Base-by-base conservation (phyloP, 2,888 invertebrate species). In the Strigamia crassipes region DNA sequence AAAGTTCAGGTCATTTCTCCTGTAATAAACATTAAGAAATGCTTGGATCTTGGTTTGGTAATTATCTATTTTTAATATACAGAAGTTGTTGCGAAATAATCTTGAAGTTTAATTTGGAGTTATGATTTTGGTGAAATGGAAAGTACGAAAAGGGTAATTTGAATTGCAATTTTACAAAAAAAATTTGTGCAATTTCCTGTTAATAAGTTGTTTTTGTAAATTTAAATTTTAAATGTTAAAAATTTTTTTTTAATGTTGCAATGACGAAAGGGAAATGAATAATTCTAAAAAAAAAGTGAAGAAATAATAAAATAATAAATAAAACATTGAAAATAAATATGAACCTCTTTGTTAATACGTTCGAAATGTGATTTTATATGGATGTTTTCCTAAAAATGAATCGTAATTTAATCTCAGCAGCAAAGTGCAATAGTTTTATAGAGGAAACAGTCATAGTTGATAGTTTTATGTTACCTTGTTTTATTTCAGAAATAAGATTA, bases 1-100 rank as follows among this genome's bases (percentile, higher is more conserved):
- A 34, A 77, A 77, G 38, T 77, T 31, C 38, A 77, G 77, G 77
- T 38, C 77, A 77, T 77, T 77, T 77, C 77, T 77, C 77, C 15
- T 77, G 77, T 38, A 15, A 23, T 23, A 9, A 38, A 77, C 77
- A 15, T 77, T 77, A 34, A 23, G 38, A 77, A 51, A 51, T 51
- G 51, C 18, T n/a, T 18, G n/a, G 51, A 51, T 51, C 51, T 51
- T n/a, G 51, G 1, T 51, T 51, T n/a, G 51, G 51, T 51, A 51
- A 51, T 51, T 51, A 51, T n/a, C 51, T 51, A 51, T 51, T 51
- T 51, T 51, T 51, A 51, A 51, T 51, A 51, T 51, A 51, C n/a
- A 3, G 6, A 51, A 51, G 13, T 42, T 51, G 51, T 51, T 13
- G 51, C 51, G 51, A 51, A 51, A 51, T 51, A n/a, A 51, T 51